phyloP scores from a whole-genome alignment of 2,113 vertebrate genomes.

The Prolemur simus region DNA sequence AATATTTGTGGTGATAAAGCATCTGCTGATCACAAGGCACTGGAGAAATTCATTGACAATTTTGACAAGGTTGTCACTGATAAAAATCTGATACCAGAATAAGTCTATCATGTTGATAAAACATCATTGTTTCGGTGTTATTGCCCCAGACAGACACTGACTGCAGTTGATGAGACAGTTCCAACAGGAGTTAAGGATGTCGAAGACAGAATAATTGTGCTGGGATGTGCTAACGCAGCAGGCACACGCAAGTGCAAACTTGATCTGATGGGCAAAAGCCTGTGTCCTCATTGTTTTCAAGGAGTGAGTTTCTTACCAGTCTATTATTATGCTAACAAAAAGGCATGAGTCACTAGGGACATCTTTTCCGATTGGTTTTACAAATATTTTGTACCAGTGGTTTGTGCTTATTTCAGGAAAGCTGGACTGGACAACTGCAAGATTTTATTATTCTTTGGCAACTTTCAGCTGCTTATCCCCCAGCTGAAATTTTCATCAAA shows the following conservation, averaged over 20 bases:
- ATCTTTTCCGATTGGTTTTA: neutral
- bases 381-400: neutral
- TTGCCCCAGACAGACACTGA: neutral
- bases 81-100: neutral
- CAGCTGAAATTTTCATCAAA: neutral
- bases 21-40: neutral
- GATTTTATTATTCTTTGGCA: neutral
- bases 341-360: neutral
- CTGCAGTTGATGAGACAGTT: neutral
- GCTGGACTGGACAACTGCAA: neutral
- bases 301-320: neutral
- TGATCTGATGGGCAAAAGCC: neutral
- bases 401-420: neutral
- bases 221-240: neutral
- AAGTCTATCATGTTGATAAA: neutral
- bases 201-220: neutral
- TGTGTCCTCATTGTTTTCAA: neutral
- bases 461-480: neutral
- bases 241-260: neutral
- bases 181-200: neutral
- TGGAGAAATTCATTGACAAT: neutral
- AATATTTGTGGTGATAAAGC: neutral
- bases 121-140: neutral
- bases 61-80: neutral
- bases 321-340: neutral